Base-by-base conservation (phyloP, 2,113 vertebrate species). In the Vireo altiloquus region DNA sequence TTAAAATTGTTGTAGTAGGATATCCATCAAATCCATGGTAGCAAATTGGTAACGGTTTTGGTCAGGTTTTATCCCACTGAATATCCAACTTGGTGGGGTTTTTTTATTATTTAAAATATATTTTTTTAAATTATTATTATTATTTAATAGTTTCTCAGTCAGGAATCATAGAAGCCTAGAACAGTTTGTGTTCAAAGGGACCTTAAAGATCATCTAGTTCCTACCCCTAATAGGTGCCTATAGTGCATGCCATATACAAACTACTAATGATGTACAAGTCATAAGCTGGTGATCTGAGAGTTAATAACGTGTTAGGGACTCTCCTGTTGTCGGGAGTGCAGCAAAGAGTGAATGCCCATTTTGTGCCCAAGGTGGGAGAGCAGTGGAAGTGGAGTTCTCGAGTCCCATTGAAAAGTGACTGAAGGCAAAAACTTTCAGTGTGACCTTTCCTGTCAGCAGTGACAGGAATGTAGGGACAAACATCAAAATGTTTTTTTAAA, bases 251-350 rank as follows among this genome's bases (percentile, higher is more conserved):
- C 22, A 27, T 25, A 12, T 35, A 24, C 7, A 33, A 72, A 82
- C 37, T 44, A n/a, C 8, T 49, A 10, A 33, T 31, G 18, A 25
- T 59, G 16, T 23, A 17, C 2, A 22, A 59, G 18, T 47, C 16
- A 61, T 25, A 46, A 9, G 15, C 27, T 68, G 13, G 13, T 57
- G 52, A 35, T 47, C 54, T 69, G 18, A 35, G 54, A 50, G 33
- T 61, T 35, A 35, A 60, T 50, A 12, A 57, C 0, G 0, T 23
- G 3, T 37, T 63, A 21, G 2, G 30, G 40, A 42, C 17, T 69
- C 2, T 4, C 24, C n/a, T 70, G 7, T 49, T 90, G 31, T 27
- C 56, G 65, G 42, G n/a, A 70, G 21, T 6, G 14, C 39, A 57
- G 24, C 30, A 50, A 56, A 74, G 21, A 50, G 22, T 54, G 2